phyloP scores from a whole-genome alignment of 2,113 vertebrate species.

The Grammomys surdaster region DNA sequence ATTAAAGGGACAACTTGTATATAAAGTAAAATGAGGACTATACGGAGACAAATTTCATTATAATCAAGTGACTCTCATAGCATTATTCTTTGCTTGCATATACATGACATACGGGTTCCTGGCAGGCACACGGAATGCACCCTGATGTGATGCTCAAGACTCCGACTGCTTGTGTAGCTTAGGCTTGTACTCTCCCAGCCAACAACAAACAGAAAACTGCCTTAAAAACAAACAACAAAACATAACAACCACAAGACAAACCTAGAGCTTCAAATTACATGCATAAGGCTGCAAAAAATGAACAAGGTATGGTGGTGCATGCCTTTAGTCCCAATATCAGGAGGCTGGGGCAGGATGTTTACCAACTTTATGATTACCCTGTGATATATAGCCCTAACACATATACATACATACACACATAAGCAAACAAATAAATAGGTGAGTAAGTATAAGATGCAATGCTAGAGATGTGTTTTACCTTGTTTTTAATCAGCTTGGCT shows the following conservation, averaged over 20 bases:
- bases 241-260: neutral
- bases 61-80: neutral
- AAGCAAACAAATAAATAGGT: neutral
- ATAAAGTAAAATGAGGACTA: neutral
- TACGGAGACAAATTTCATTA: neutral
- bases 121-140: neutral
- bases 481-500: constrained; percentile 98
- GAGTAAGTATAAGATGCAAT: neutral
- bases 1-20: neutral
- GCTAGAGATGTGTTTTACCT: constrained; percentile 86
- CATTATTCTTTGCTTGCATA: neutral
- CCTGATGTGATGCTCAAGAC: neutral
- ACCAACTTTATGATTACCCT: neutral
- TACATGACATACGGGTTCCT: too few species aligned
- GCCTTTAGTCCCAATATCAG: neutral
- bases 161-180: neutral
- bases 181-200: neutral
- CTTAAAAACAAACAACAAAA: neutral
- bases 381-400: neutral
- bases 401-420: neutral
- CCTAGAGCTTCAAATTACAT: neutral
- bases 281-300: neutral
- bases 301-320: neutral
- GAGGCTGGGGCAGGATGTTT: neutral
- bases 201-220: constrained; percentile 30